Evolutionary conservation across 92 coral and sea anemone genomes (phyloP).

Genomic region (Pocillopora meandrina): DNA sequence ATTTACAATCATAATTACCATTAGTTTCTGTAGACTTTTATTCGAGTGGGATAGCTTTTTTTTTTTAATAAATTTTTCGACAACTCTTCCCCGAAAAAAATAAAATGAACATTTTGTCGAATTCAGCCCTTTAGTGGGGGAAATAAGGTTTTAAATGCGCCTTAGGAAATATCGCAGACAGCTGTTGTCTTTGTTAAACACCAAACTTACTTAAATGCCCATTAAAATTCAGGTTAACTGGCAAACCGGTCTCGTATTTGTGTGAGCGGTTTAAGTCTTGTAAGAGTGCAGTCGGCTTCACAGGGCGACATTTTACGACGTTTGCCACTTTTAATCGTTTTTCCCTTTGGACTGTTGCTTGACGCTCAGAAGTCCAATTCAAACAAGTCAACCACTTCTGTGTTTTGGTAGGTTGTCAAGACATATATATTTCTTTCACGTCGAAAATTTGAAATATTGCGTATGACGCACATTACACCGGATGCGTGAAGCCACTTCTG

Average conservation of each 20-base stretch:
- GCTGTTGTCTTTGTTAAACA: conserved; percentile 16
- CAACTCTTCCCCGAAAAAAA: background rate
- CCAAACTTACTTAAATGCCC: conserved; percentile 16
- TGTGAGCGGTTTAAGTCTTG: background rate
- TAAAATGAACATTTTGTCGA: background rate
- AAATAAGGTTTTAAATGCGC: conserved; percentile 9
- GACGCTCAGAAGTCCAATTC: background rate
- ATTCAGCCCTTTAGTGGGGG: background rate
- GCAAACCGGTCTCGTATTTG: background rate
- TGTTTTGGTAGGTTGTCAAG: background rate
- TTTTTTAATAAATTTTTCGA: background rate
- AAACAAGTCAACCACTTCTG: background rate
- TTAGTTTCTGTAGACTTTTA: no score
- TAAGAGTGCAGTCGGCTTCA: conserved; percentile 9
- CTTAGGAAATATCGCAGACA: background rate
- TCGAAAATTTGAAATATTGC: background rate
- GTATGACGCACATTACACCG: conserved; percentile 12
- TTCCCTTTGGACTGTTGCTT: background rate
- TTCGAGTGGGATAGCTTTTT: no score
- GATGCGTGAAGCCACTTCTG: background rate
- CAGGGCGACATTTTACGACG: background rate
- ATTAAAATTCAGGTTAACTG: background rate
- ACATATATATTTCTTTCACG: background rate
- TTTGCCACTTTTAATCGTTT: no score
- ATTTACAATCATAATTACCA: no score